A percentile compares a stretch with the other conserved stretches of the same genome.
Evolutionary conservation across 1,140 invertebrate species (phyloP).

Genomic region (Pseudachorutes palmiensis): DNA sequence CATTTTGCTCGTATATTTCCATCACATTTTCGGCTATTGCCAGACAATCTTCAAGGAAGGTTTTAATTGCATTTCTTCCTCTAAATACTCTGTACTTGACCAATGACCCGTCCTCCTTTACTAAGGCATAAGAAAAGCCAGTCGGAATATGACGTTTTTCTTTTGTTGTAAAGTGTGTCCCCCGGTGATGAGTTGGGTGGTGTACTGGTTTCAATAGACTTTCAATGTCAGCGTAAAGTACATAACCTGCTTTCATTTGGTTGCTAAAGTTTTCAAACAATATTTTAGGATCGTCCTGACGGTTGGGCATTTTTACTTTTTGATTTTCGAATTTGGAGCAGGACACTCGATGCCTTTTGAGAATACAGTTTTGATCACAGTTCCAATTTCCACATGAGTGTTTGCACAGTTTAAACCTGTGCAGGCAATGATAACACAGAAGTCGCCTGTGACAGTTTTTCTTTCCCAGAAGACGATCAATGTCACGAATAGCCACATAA

Average conservation of each 20-base stretch:
- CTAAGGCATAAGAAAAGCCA: slow-evolving; percentile 5
- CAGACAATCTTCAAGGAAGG: slow-evolving; percentile 2
- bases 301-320: slow-evolving; percentile 8
- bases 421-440: slow-evolving; percentile 6
- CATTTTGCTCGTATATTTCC: neutral
- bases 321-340: neutral
- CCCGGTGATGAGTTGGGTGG: neutral
- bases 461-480: neutral
- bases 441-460: neutral
- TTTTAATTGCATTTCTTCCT: neutral
- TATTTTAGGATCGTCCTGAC: neutral
- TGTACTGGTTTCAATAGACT: neutral
- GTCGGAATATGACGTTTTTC: neutral
- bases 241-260: slow-evolving; percentile 4
- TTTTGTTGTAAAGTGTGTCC: too few species aligned
- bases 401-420: neutral
- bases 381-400: neutral
- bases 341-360: neutral
- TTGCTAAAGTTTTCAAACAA: slow-evolving; percentile 8
- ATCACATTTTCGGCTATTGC: neutral
- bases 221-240: slow-evolving; percentile 4
- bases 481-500: neutral
- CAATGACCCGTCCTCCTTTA: neutral
- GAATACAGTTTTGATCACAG: neutral
- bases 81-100: neutral